Evolutionary conservation across 2,888 invertebrate genomes (phyloP).

Genomic region (Cacoxenus indagator): DNA sequence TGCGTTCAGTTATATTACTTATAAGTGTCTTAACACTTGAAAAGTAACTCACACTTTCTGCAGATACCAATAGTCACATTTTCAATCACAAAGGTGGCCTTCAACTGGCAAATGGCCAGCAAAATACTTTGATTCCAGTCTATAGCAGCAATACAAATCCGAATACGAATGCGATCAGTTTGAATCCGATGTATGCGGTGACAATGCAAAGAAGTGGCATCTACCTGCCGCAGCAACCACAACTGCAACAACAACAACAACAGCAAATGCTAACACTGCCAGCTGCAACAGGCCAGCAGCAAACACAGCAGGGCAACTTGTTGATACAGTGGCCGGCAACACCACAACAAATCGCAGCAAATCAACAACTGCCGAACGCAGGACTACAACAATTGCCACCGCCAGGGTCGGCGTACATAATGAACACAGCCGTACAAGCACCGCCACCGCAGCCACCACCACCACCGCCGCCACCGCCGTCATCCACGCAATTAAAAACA

Average conservation of each 20-base stretch:
- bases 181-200: conserved; percentile 48
- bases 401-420: conserved; percentile 26
- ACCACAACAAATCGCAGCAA: conserved; percentile 1
- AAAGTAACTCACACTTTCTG: conserved; percentile 39
- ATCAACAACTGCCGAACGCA: conserved; percentile 4
- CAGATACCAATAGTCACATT: conserved; percentile 75
- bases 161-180: conserved; percentile 34
- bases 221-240: conserved; percentile 51
- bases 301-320: conserved; percentile 24
- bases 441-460: conserved; percentile 25
- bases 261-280: no score
- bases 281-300: conserved; percentile 20
- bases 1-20: conserved; percentile 41
- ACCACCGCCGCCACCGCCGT: conserved; percentile 32
- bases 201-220: conserved; percentile 61
- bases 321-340: conserved; percentile 21
- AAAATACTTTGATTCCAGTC: conserved; percentile 30
- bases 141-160: conserved; percentile 32
- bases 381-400: neutral
- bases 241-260: conserved; percentile 37
- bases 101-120: conserved; percentile 68
- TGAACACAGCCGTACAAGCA: conserved; percentile 25
- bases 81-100: conserved; percentile 81
- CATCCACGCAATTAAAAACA: no score
- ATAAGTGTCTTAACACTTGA: conserved; percentile 34